Percentiles rank a stretch among this genome's conserved stretches.
Conservation (phyloP, 2,888 invertebrate genomes). For the Sarcophaga caerulescens region DNA sequence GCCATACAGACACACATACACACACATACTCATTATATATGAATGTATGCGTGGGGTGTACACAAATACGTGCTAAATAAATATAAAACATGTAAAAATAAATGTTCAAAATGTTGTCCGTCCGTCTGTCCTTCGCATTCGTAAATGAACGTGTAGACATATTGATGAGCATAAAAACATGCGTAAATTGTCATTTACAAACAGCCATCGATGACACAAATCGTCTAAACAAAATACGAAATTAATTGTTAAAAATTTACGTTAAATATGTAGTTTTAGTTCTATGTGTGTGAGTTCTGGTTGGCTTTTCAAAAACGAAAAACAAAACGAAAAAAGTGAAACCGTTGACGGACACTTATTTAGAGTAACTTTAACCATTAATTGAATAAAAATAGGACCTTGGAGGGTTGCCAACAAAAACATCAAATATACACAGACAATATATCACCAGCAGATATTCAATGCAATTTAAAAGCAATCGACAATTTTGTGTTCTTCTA, state of each 20-base stretch:
- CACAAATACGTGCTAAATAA: conserved; percentile 15
- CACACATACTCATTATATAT: no score
- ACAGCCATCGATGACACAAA: conserved; percentile 32
- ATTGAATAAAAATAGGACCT: conserved; percentile 61
- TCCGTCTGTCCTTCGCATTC: neutral
- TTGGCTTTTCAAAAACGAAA: conserved; percentile 5
- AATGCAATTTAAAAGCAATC: no score
- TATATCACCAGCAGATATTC: neutral
- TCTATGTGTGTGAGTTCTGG: neutral
- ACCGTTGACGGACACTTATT: conserved; percentile 32
- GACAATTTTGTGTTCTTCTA: no score
- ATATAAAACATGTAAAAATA: conserved; percentile 15
- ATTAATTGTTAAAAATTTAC: conserved; percentile 67
- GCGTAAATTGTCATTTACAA: conserved; percentile 66
- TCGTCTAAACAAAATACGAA: conserved; percentile 32
- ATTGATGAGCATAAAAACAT: conserved; percentile 66
- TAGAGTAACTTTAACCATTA: conserved; percentile 47
- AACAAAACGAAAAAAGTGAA: neutral
- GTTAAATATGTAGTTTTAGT: conserved; percentile 56
- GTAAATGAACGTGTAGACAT: conserved; percentile 60
- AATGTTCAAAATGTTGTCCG: conserved; percentile 36
- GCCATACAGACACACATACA: neutral
- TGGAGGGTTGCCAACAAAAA: conserved; percentile 57
- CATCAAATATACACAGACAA: neutral
- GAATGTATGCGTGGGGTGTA: no score